phyloP scores from a whole-genome alignment of 2,113 vertebrate species.

The Craseonycteris thonglongyai region DNA sequence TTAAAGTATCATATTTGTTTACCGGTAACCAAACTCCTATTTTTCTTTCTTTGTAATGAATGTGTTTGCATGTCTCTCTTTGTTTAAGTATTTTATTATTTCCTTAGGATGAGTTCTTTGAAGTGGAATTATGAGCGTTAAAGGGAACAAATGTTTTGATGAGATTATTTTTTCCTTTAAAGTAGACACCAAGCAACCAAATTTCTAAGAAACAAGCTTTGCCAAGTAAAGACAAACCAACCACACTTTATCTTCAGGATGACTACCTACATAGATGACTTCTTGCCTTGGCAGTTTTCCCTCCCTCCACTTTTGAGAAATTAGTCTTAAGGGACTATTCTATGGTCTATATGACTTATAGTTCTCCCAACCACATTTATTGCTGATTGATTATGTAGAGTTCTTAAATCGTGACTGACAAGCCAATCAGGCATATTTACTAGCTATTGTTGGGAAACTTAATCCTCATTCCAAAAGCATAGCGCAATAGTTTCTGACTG shows the following conservation, averaged over 20 bases:
- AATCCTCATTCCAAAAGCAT: no score
- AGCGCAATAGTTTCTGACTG: neutral
- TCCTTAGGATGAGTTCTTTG: neutral
- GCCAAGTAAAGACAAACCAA: neutral
- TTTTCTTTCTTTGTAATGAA: neutral
- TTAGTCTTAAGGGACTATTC: neutral
- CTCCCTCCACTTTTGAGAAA: neutral
- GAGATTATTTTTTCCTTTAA: neutral
- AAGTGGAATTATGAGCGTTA: neutral
- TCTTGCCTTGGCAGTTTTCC: neutral
- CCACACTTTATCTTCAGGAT: neutral
- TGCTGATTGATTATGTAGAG: neutral
- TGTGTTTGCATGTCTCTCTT: neutral
- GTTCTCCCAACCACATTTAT: neutral
- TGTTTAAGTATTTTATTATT: neutral
- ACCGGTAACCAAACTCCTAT: neutral
- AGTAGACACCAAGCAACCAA: neutral
- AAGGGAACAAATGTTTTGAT: neutral
- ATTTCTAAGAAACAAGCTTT: neutral
- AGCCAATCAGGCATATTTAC: rapidly evolving
- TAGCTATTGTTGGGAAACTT: neutral
- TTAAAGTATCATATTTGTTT: neutral
- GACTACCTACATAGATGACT: no score
- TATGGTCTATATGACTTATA: neutral
- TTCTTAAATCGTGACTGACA: neutral